phyloP scores from a whole-genome alignment of 2,888 invertebrate species.

The Anthrax anthrax region DNA sequence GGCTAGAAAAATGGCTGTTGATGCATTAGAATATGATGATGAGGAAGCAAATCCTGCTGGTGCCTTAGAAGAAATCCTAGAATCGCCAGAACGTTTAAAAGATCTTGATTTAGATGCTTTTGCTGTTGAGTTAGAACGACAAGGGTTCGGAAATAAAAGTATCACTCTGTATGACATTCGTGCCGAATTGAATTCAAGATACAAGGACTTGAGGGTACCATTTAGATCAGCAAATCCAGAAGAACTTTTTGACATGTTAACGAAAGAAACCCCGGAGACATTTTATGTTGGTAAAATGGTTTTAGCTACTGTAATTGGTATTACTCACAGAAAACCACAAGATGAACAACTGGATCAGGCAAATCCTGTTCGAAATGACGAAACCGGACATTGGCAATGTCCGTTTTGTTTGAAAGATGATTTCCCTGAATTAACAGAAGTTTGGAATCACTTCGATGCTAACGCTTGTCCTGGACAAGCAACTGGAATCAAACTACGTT shows the following conservation, averaged over 20 bases:
- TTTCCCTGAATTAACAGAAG: slow-evolving; percentile 90
- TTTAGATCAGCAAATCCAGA: slow-evolving; percentile 70
- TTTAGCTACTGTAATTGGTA: slow-evolving; percentile 63
- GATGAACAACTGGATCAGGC: slow-evolving; percentile 90
- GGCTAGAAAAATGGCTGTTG: slow-evolving; percentile 99
- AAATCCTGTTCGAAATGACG: slow-evolving; percentile 88
- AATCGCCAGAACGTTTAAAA: slow-evolving; percentile 83
- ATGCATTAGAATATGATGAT: slow-evolving; percentile 95
- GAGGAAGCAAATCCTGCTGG: slow-evolving; percentile 94
- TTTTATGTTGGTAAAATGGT: slow-evolving; percentile 84
- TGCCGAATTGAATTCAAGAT: slow-evolving; percentile 84
- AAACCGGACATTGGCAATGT: slow-evolving; percentile 93
- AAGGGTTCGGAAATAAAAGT: slow-evolving; percentile 76
- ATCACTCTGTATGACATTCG: slow-evolving; percentile 95
- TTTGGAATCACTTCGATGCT: slow-evolving; percentile 97
- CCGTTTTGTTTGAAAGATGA: slow-evolving; percentile 94
- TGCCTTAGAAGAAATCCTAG: slow-evolving; percentile 92
- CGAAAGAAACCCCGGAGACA: slow-evolving; percentile 90
- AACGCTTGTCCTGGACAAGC: slow-evolving; percentile 92
- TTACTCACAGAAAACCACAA: slow-evolving; percentile 76
- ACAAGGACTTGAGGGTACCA: slow-evolving; percentile 72
- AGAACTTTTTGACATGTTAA: slow-evolving; percentile 85
- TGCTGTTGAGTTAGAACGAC: slow-evolving; percentile 90
- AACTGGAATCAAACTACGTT: slow-evolving; percentile 71
- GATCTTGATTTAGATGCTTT: slow-evolving; percentile 97